Evolutionary conservation across 2,888 invertebrate species (phyloP).

Genomic region (Ophion ellenae): DNA sequence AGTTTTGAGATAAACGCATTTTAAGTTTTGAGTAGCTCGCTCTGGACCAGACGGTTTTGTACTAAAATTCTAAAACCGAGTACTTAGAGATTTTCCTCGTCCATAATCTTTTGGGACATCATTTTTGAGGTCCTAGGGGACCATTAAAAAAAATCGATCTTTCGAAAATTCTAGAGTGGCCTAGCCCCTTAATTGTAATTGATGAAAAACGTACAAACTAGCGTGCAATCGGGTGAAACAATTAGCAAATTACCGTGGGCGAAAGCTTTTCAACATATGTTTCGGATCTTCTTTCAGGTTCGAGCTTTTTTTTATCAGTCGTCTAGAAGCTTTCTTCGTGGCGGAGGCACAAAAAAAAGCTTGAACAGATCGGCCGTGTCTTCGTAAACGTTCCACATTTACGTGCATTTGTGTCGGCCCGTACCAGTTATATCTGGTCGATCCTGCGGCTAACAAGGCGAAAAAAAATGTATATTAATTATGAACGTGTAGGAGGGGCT

Average conservation of each 20-base stretch:
- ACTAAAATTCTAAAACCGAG: too few relatives aligned
- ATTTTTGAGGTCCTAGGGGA: too few relatives aligned
- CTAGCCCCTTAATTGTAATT: background rate
- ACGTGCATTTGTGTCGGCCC: slow-evolving; percentile 22
- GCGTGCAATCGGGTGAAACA: background rate
- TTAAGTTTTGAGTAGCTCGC: too few relatives aligned
- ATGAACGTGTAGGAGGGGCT: slow-evolving; percentile 65
- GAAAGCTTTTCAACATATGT: background rate
- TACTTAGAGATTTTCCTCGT: too few relatives aligned
- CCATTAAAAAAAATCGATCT: too few relatives aligned
- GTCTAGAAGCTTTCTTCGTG: too few relatives aligned
- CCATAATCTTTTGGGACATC: too few relatives aligned
- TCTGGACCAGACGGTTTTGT: too few relatives aligned
- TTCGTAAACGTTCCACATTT: background rate
- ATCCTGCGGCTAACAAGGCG: slow-evolving; percentile 73
- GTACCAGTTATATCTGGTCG: slow-evolving; percentile 33
- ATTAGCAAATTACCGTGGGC: background rate
- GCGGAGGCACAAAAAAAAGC: background rate
- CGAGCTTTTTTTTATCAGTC: background rate
- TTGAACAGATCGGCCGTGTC: background rate
- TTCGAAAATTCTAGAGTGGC: too few relatives aligned
- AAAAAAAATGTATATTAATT: slow-evolving; percentile 82
- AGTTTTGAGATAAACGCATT: too few relatives aligned
- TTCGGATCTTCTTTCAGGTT: background rate
- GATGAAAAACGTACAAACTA: background rate